phyloP scores from a whole-genome alignment of 2,797 vertebrate genomes.

The Brachymystax lenok region DNA sequence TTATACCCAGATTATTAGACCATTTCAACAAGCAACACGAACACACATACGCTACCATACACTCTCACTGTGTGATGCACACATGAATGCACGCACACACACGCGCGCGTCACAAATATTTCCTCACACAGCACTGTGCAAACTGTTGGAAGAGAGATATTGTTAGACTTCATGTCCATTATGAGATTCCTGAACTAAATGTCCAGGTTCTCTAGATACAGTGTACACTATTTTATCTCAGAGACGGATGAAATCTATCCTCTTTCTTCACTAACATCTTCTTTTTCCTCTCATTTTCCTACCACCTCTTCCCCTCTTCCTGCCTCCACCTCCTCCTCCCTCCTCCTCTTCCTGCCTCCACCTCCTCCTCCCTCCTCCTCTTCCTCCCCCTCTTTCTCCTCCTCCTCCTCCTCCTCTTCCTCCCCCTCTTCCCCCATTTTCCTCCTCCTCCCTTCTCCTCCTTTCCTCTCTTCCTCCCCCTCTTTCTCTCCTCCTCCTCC shows the following conservation, averaged over 20 bases:
- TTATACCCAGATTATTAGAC: conserved; percentile 32
- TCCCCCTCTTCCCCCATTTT: not conserved
- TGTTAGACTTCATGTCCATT: not conserved
- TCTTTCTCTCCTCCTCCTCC: not conserved
- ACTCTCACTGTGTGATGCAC: not conserved
- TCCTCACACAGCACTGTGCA: not conserved
- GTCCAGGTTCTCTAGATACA: too few relatives aligned
- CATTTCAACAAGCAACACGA: not conserved
- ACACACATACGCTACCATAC: not conserved
- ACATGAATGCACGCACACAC: not conserved
- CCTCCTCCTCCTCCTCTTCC: not conserved
- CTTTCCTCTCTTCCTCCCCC: not conserved
- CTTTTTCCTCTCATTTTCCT: not conserved
- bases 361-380: not conserved
- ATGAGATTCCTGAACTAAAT: not conserved
- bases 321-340: too few relatives aligned
- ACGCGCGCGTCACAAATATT: too few relatives aligned
- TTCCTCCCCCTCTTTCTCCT: not conserved
- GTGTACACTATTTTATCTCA: too few relatives aligned
- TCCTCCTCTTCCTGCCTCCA: not conserved
- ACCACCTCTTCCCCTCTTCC: too few relatives aligned
- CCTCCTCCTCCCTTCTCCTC: not conserved
- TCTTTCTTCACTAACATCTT: not conserved
- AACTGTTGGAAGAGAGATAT: not conserved
- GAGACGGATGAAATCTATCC: too few relatives aligned